Evolutionary conservation across 2,888 invertebrate species (phyloP).

Genomic region (Drosophila gaucha): DNA sequence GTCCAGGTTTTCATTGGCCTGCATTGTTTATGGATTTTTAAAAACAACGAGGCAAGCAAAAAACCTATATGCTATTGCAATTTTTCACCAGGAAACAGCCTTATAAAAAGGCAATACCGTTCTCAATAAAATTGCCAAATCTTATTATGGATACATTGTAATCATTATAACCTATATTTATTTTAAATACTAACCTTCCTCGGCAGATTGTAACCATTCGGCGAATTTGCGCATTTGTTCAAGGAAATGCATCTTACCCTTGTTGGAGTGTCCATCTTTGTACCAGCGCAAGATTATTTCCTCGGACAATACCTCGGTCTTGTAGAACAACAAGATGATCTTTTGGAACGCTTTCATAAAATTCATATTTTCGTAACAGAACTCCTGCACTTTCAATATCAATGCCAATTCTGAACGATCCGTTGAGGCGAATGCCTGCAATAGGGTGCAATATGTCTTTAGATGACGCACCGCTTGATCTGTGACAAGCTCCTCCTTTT

Average conservation of each 20-base stretch:
- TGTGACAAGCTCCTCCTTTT: conserved; percentile 98
- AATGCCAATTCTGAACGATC: conserved; percentile 95
- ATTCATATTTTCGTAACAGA: conserved; percentile 99
- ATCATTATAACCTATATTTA: too few species aligned
- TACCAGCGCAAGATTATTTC: conserved; percentile 99
- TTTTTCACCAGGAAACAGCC: conserved; percentile 66
- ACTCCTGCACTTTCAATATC: conserved; percentile 97
- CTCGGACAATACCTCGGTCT: conserved; percentile 97
- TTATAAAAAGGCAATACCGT: conserved; percentile 43
- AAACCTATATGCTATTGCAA: conserved; percentile 79
- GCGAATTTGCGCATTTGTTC: conserved; percentile 99
- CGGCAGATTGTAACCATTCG: conserved; percentile 98
- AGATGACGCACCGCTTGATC: conserved; percentile 97
- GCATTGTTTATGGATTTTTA: conserved; percentile 54
- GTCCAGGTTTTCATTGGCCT: conserved; percentile 82
- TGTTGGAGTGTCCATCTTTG: conserved; percentile 95
- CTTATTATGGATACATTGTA: too few species aligned
- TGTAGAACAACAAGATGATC: conserved; percentile 97
- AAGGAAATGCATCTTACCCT: conserved; percentile 98
- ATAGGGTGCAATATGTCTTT: conserved; percentile 93
- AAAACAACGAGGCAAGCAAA: conserved; percentile 82
- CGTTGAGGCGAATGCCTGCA: conserved; percentile 94
- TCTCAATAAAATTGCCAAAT: too few species aligned
- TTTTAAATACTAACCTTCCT: conserved; percentile 88
- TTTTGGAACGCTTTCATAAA: conserved; percentile 99